These are phyloP conservation scores for Monochamus alternatus DNA, from an alignment of 2,888 invertebrate species.

Conservation along the genomic window DNA sequence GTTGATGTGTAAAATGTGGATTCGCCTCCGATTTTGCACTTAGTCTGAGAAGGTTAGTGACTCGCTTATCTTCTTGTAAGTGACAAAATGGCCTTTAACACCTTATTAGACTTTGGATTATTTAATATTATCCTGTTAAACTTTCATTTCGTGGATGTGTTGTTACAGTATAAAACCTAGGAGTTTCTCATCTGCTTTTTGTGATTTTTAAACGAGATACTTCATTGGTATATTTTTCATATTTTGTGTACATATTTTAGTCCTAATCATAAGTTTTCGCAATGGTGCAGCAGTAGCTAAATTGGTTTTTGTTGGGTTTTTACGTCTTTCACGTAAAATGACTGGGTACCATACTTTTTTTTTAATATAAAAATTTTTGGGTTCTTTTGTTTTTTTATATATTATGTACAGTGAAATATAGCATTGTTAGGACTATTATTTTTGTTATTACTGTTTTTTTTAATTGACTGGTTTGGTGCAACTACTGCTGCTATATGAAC, in stretches of 20 bases:
- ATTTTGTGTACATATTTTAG: constrained; percentile 48
- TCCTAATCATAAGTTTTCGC: constrained; percentile 39
- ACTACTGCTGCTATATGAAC: constrained; percentile 28
- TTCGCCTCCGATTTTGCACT: constrained; percentile 28
- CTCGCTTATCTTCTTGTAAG: constrained; percentile 15
- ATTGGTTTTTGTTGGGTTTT: not conserved
- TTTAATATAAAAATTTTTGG: too few relatives aligned
- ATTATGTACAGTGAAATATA: too few relatives aligned
- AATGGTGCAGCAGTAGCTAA: constrained; percentile 3
- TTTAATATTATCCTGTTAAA: constrained; percentile 25
- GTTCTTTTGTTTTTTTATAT: not conserved
- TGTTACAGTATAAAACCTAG: constrained; percentile 7
- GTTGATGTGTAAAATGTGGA: constrained; percentile 35
- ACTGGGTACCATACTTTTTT: too few relatives aligned
- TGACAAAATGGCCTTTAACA: constrained; percentile 19
- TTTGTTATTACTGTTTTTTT: constrained; percentile 15
- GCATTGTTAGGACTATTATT: too few relatives aligned
- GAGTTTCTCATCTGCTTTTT: constrained; percentile 10
- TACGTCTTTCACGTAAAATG: too few relatives aligned
- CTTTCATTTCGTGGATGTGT: constrained; percentile 28
- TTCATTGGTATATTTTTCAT: constrained; percentile 42
- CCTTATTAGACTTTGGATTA: constrained; percentile 21
- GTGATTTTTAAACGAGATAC: constrained; percentile 23
- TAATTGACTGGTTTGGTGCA: constrained; percentile 15
- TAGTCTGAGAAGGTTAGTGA: constrained; percentile 26